Evolutionary conservation across 2,888 invertebrate genomes (phyloP), one percentile per base, ranked within the genome.

Genomic region (Nowickia ferox): DNA sequence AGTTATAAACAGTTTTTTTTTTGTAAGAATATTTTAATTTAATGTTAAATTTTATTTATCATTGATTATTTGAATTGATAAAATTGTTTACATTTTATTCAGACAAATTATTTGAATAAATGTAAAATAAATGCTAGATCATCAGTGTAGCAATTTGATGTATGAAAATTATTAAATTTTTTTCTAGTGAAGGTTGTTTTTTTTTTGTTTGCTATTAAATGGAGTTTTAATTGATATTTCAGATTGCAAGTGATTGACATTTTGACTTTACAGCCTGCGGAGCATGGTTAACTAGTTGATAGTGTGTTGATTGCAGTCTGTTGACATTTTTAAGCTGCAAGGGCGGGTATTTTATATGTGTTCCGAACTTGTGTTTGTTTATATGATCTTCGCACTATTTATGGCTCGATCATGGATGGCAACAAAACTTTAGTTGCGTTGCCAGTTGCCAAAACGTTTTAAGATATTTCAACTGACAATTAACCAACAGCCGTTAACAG

Each of bases 21-120:
- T 9, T 2, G 1, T 22, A 10, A 46, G n/a, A 71, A 57, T 59
- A 72, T 17, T 51, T 44, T 42, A 65, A 30, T 44, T 76, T 55
- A 65, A 76, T 65, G 44, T 65, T 76, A 40, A 77, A 77, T 38
- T 78, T 61, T 59, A 13, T 30, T 9, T 66, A 57, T 4, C 72
- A 74, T 40, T 46, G 61, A 82, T 69, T 75, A 69, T 61, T 82
- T 55, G 65, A 71, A 82, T 57, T 76, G 69, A 76, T 71, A 71
- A 76, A 76, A 48, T 61, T 44, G 63, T 63, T 66, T 42, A 8
- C 10, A 66, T 69, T 69, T 63, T 53, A 53, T 59, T 76, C 19
- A 57, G 68, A 71, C 63, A 82, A 71, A 76, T 71, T 71, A 65
- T 63, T 63, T 82, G 46, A 63, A 11, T 61, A 44, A 69, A 81